These are phyloP conservation scores for Mellivora capensis DNA, from an alignment of 2,113 vertebrate species.

Conservation along the genomic window DNA sequence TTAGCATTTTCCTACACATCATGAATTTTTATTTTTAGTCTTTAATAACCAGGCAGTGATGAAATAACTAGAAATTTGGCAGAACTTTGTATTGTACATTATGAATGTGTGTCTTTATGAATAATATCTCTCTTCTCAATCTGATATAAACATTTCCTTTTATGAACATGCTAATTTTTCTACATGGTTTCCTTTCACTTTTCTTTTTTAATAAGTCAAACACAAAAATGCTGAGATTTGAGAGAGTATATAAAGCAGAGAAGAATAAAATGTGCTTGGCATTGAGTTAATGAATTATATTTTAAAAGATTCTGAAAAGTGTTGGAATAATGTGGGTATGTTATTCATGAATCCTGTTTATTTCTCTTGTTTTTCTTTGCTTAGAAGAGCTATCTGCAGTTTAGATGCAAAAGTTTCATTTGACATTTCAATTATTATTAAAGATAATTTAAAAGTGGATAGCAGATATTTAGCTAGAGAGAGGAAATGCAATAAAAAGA, in stretches of 20 bases:
- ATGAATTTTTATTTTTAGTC: not conserved
- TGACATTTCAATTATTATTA: constrained; percentile 27
- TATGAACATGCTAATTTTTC: constrained; percentile 39
- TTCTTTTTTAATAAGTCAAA: constrained; percentile 51
- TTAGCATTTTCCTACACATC: not conserved
- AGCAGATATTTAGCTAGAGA: not conserved
- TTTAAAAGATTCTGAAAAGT: constrained; percentile 42
- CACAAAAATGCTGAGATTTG: constrained; percentile 41
- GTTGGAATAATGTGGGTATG: constrained; percentile 31
- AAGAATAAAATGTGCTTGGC: constrained; percentile 49
- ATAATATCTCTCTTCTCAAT: constrained; percentile 4
- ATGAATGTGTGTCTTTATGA: not conserved
- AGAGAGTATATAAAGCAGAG: constrained; percentile 37
- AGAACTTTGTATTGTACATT: not conserved
- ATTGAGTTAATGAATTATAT: constrained; percentile 47
- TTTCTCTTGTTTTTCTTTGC: constrained; percentile 43
- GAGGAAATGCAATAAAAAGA: not conserved
- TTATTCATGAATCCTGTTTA: constrained; percentile 55
- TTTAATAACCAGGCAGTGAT: not conserved
- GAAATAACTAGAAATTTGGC: not conserved
- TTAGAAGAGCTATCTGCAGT: not conserved
- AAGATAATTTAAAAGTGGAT: not conserved
- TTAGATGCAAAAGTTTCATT: constrained; percentile 29
- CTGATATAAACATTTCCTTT: constrained; percentile 25
- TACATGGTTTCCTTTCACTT: constrained; percentile 8